Evolutionary conservation across 2,113 vertebrate species (phyloP).

Genomic region (Nansenia antarctica): DNA sequence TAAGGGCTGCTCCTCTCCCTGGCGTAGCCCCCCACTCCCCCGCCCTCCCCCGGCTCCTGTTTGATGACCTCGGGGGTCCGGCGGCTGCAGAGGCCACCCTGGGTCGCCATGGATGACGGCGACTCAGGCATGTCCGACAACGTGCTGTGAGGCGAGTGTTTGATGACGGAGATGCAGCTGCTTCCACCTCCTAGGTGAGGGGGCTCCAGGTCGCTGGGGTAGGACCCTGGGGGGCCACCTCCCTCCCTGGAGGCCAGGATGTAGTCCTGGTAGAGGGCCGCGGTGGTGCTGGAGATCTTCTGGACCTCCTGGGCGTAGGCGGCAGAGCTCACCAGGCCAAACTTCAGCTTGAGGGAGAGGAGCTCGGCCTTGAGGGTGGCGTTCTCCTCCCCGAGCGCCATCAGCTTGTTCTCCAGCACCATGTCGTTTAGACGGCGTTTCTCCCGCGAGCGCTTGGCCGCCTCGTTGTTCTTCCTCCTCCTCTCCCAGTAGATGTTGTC

Average conservation of each 20-base stretch:
- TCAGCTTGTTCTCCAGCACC: constrained; percentile 95
- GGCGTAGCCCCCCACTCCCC: constrained; percentile 64
- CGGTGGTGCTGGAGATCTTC: constrained; percentile 79
- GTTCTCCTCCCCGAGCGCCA: constrained; percentile 93
- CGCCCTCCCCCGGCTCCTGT: constrained; percentile 82
- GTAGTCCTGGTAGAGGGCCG: constrained; percentile 83
- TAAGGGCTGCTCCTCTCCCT: constrained; percentile 79
- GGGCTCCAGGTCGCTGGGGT: constrained; percentile 78
- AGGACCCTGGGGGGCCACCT: constrained; percentile 63
- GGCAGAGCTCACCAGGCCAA: constrained; percentile 88
- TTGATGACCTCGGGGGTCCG: constrained; percentile 81
- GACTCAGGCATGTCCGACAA: constrained; percentile 79
- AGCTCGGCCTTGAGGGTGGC: constrained; percentile 89
- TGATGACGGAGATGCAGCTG: constrained; percentile 95
- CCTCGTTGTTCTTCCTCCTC: constrained; percentile 94
- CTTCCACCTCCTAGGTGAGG: constrained; percentile 74
- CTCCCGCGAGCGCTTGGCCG: constrained; percentile 94
- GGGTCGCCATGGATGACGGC: constrained; percentile 62
- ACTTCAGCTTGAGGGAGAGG: constrained; percentile 90
- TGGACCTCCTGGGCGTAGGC: constrained; percentile 90
- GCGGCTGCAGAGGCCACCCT: constrained; percentile 70
- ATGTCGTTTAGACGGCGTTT: constrained; percentile 94
- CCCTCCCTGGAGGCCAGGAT: too few species aligned
- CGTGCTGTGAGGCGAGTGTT: constrained; percentile 88
- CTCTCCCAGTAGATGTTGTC: constrained; percentile 95